Percentiles rank a stretch among this genome's conserved stretches.
Conservation (phyloP, 1,140 invertebrate species). For the Spodoptera litura region DNA sequence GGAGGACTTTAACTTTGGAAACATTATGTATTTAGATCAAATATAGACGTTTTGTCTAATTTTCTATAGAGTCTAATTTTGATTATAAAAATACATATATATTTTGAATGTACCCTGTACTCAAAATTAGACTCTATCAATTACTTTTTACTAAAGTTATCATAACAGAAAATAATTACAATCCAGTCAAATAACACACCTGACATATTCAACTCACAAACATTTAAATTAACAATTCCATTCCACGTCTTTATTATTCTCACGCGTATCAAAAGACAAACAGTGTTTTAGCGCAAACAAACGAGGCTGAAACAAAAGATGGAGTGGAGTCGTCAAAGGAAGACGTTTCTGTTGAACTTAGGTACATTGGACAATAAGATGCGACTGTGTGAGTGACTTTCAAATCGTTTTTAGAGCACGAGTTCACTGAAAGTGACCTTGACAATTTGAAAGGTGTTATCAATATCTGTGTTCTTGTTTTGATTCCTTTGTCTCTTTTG, state of each 20-base stretch:
- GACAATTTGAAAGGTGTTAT: not conserved
- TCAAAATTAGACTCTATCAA: too few relatives aligned
- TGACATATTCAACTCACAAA: not conserved
- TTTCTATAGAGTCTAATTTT: too few relatives aligned
- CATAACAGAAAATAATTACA: too few relatives aligned
- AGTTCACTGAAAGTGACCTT: not conserved
- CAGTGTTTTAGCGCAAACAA: constrained; percentile 38
- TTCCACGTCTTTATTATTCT: constrained; percentile 18
- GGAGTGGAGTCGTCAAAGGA: constrained; percentile 26
- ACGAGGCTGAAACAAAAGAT: constrained; percentile 33
- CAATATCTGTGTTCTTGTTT: too few relatives aligned
- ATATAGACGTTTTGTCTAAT: too few relatives aligned
- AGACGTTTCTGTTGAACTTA: constrained; percentile 20
- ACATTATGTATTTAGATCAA: too few relatives aligned
- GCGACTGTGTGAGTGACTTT: constrained; percentile 14
- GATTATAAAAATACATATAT: too few relatives aligned
- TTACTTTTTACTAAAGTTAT: too few relatives aligned
- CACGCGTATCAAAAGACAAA: constrained; percentile 36
- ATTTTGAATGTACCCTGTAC: too few relatives aligned
- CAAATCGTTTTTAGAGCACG: constrained; percentile 24
- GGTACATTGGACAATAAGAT: constrained; percentile 2
- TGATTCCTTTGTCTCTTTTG: too few relatives aligned
- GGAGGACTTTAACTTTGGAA: too few relatives aligned
- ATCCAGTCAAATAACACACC: too few relatives aligned
- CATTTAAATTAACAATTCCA: constrained; percentile 27